Evolutionary conservation across 2,797 vertebrate genomes (phyloP).

Genomic region (Garrulus glandarius): DNA sequence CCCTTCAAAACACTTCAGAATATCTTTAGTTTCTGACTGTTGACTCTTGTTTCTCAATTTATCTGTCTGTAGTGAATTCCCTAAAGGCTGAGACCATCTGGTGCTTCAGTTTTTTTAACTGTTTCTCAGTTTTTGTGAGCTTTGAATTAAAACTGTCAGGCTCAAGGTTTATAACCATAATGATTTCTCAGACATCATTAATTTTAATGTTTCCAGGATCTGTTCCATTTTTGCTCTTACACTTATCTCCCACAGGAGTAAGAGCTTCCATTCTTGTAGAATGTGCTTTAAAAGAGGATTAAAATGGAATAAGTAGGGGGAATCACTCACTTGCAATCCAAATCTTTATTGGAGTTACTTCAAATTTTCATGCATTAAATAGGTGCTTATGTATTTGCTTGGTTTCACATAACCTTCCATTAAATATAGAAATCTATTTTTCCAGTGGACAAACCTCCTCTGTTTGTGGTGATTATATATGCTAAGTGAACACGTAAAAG

Average conservation of each 20-base stretch:
- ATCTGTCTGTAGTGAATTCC: constrained; percentile 49
- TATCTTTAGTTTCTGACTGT: constrained; percentile 38
- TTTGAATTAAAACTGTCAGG: constrained; percentile 49
- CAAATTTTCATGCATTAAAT: background rate
- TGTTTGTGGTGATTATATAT: background rate
- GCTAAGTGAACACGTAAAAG: background rate
- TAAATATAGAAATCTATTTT: constrained; percentile 4
- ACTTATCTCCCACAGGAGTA: constrained; percentile 16
- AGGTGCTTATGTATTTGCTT: background rate
- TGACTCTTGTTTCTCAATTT: constrained; percentile 33
- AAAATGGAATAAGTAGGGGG: background rate
- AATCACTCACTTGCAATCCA: background rate
- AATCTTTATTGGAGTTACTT: background rate
- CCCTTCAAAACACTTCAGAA: constrained; percentile 40
- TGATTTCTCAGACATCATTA: constrained; percentile 58
- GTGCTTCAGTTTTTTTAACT: constrained; percentile 56
- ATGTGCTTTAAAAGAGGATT: constrained; percentile 2
- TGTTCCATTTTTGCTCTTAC: constrained; percentile 47
- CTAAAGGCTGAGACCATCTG: constrained; percentile 58
- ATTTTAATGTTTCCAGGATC: constrained; percentile 59
- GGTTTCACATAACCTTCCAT: background rate
- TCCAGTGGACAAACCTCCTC: background rate
- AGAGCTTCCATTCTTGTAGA: background rate
- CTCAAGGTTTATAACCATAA: constrained; percentile 35
- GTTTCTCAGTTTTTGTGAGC: constrained; percentile 42